Percentiles rank a stretch among this genome's conserved stretches.
Conservation (phyloP, 64 coral and sea anemone species). For the Montipora efflorescens region DNA sequence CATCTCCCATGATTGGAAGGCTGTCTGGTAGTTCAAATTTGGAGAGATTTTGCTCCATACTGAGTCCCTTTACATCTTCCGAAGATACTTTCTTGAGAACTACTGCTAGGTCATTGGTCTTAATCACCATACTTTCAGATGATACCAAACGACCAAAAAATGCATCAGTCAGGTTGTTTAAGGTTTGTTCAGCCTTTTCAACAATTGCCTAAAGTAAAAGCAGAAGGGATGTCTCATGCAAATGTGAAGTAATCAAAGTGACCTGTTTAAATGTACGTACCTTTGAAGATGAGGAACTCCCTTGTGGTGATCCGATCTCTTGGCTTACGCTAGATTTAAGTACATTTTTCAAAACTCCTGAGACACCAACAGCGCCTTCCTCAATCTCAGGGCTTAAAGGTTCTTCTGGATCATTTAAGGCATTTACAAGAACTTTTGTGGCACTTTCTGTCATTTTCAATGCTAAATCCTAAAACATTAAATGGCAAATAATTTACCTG, state of each 20-base stretch:
- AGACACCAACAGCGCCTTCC: neutral
- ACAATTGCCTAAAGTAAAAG: neutral
- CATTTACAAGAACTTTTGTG: neutral
- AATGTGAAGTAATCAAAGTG: too few relatives aligned
- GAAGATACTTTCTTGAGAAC: neutral
- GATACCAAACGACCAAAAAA: neutral
- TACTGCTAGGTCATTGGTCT: neutral
- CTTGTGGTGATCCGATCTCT: neutral
- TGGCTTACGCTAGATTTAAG: neutral
- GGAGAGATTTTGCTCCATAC: neutral
- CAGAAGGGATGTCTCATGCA: too few relatives aligned
- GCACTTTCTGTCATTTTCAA: neutral
- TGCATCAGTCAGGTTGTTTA: neutral
- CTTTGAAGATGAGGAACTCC: neutral
- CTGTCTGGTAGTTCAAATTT: neutral
- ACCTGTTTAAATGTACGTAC: too few relatives aligned
- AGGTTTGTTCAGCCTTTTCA: neutral
- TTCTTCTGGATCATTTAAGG: neutral
- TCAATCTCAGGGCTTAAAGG: slow-evolving; percentile 8
- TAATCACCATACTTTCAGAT: neutral
- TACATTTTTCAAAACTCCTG: neutral
- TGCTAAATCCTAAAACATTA: neutral
- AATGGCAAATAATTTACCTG: too few relatives aligned
- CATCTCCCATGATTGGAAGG: neutral
- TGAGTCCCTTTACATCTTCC: neutral